These are phyloP conservation scores for Hippopotamus amphibius DNA, from an alignment of 2,113 vertebrate species.

Conservation along the genomic window DNA sequence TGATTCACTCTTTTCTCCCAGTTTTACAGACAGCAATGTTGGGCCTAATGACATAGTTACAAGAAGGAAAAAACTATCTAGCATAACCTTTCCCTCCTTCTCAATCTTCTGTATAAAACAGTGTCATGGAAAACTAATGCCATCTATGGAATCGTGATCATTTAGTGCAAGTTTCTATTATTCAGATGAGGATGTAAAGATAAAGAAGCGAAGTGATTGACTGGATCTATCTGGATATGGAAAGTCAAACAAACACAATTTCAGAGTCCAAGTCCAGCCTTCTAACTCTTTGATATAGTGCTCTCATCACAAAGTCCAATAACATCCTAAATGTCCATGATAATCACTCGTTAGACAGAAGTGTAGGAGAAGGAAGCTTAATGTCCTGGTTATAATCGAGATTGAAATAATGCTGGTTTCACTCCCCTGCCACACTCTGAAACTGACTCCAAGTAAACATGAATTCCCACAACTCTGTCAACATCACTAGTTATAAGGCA, in stretches of 20 bases:
- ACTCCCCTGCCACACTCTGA: not conserved
- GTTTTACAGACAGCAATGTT: not conserved
- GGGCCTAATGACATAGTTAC: not conserved
- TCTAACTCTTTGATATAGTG: not conserved
- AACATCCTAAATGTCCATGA: not conserved
- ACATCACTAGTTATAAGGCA: not conserved
- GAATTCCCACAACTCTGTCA: not conserved
- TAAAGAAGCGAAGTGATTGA: not conserved
- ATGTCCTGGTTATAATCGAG: not conserved
- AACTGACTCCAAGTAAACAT: not conserved
- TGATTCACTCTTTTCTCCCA: not conserved
- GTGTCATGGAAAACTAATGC: not conserved
- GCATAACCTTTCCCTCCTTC: not conserved
- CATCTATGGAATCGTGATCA: not conserved
- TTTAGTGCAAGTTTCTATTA: not conserved
- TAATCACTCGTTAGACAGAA: too few relatives aligned
- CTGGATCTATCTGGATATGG: not conserved
- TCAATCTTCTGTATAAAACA: not conserved
- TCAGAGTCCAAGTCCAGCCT: not conserved
- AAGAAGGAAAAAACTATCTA: not conserved
- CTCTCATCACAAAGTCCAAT: not conserved
- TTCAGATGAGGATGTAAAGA: not conserved
- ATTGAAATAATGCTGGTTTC: not conserved
- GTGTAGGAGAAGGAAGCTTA: too few relatives aligned
- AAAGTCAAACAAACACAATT: not conserved